These are phyloP conservation scores for Drosophila prolongata DNA, from an alignment of 2,888 invertebrate species.

Conservation along the genomic window DNA sequence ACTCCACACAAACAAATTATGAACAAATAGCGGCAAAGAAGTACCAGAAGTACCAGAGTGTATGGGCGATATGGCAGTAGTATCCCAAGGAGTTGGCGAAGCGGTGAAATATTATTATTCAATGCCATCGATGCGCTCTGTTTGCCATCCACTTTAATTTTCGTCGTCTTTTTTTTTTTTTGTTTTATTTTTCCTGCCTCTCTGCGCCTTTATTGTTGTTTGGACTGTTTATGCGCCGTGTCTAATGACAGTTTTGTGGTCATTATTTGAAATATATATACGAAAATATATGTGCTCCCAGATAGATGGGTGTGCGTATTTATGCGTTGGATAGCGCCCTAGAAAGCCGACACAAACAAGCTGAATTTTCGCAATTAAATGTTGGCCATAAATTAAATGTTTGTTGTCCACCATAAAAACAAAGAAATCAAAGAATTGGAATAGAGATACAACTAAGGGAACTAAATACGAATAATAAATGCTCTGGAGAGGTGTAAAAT, in stretches of 20 bases:
- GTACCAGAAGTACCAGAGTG: neutral
- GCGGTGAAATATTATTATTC: slow-evolving; percentile 40
- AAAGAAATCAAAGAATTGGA: slow-evolving; percentile 19
- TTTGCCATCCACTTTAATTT: slow-evolving; percentile 51
- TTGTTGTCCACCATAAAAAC: slow-evolving; percentile 24
- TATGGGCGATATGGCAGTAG: slow-evolving; percentile 2
- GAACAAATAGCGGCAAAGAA: slow-evolving; percentile 26
- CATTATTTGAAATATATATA: slow-evolving; percentile 63
- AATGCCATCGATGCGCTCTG: slow-evolving; percentile 58
- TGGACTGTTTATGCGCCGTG: slow-evolving; percentile 65
- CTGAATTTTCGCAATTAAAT: slow-evolving; percentile 66
- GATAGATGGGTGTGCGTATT: slow-evolving; percentile 22
- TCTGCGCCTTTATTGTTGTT: slow-evolving; percentile 17
- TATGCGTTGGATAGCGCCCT: slow-evolving; percentile 52
- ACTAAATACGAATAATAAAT: neutral
- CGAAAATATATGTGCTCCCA: slow-evolving; percentile 2
- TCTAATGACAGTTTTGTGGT: slow-evolving; percentile 73
- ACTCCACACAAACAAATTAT: slow-evolving; percentile 53
- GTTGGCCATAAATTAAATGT: slow-evolving; percentile 65
- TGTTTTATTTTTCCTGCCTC: neutral
- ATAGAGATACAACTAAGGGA: neutral
- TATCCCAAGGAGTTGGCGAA: slow-evolving; percentile 17
- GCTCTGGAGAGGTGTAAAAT: neutral
- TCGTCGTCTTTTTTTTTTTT: slow-evolving; percentile 1
- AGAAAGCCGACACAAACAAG: slow-evolving; percentile 45